phyloP scores from a whole-genome alignment of 1,140 invertebrate genomes.

The Danaus plexippus region DNA sequence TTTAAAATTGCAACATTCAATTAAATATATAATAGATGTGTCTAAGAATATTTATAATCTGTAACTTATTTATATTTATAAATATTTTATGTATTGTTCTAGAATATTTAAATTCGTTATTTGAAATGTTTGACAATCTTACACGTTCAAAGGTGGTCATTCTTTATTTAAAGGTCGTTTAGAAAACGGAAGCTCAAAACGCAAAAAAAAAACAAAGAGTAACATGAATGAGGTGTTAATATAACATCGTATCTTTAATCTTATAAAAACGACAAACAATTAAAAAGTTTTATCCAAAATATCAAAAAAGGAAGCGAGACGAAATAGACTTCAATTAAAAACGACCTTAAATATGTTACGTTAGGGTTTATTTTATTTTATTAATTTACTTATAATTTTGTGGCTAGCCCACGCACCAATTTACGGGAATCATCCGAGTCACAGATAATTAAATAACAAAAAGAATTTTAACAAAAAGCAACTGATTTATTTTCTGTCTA shows the following conservation, averaged over 20 bases:
- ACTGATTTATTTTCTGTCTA: constrained; percentile 42
- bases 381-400: constrained; percentile 9
- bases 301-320: constrained; percentile 30
- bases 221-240: constrained; percentile 26
- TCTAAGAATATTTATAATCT: too few relatives aligned
- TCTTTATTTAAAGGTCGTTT: too few relatives aligned
- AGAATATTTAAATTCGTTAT: too few relatives aligned
- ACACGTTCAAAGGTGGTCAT: too few relatives aligned
- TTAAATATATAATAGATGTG: too few relatives aligned
- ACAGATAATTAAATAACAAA: constrained; percentile 63
- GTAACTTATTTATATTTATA: too few relatives aligned
- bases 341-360: constrained; percentile 5
- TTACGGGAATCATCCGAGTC: constrained; percentile 42
- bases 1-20: too few relatives aligned
- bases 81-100: too few relatives aligned
- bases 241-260: constrained; percentile 27
- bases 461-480: constrained; percentile 43
- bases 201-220: neutral
- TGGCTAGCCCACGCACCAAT: constrained; percentile 39
- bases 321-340: constrained; percentile 16
- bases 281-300: constrained; percentile 34
- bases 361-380: constrained; percentile 14
- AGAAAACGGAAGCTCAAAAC: too few relatives aligned
- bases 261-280: constrained; percentile 32
- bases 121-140: too few relatives aligned